Evolutionary conservation across 1,140 invertebrate genomes (phyloP), one percentile per base, ranked within the genome.

Genomic region (Zaprionus davidi): DNA sequence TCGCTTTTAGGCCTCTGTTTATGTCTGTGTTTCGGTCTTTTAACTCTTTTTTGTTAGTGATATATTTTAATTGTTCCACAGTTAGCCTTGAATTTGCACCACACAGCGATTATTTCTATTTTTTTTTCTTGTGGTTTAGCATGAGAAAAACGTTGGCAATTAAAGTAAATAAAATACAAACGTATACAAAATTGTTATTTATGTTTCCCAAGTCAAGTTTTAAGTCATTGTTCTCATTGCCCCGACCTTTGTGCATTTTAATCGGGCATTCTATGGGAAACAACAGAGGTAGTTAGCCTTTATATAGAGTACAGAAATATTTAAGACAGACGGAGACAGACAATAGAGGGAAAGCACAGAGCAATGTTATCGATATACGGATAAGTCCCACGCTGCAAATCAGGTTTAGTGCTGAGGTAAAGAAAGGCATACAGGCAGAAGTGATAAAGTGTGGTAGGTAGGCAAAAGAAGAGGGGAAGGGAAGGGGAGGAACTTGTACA

Each of bases 61-160:
- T 71, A 81, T 71, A 71, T 78, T 88, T 87, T 87, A 88, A 87
- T 87, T 88, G 71, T 74, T 63, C 71, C 58, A 68, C 63, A 68
- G 46, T 24, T 51, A 86, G 77, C 84, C 84, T 90, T 87, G 84
- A 87, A 81, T 81, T 88, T 71, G 84, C 81, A 80, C 76, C 59
- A 67, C 77, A 88, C 70, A 87, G 85, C n/a, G 41, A n/a, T 3
- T 17, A n/a, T 17, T 17, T 6, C 7, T 46, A 78, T 74, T 76
- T 87, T 88, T 86, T 81, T 22, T 22, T 22, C 22, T 22, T 65
- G 74, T 75, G 77, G 72, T 73, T 81, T 74, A 59, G 56, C 41
- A 56, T 55, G 41, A 41, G 59, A 79, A 70, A 70, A 70, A 41
- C 69, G 67, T 74, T 84, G 73, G 81, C 75, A 87, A 87, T 87